These are phyloP conservation scores for Zoanthus gigantus DNA, from an alignment of 92 coral and sea anemone species.

Conservation along the genomic window DNA sequence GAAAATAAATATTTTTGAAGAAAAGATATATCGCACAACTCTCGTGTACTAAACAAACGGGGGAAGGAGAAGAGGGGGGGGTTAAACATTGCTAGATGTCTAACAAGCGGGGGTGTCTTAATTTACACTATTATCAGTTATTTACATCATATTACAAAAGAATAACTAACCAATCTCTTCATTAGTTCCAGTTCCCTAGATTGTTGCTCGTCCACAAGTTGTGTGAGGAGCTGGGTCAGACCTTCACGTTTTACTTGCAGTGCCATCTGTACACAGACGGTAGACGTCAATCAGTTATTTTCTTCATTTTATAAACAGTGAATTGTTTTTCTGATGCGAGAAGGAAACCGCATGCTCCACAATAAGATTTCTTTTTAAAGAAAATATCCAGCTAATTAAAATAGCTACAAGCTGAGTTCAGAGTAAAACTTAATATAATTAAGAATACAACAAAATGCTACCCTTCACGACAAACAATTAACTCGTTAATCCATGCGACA, in stretches of 20 bases:
- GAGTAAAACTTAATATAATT: too few relatives aligned
- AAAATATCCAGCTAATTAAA: neutral
- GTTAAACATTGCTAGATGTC: too few relatives aligned
- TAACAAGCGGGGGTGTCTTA: too few relatives aligned
- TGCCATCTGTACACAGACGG: conserved; percentile 53
- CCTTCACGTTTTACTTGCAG: conserved; percentile 84
- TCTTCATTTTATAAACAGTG: neutral
- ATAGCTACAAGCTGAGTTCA: too few relatives aligned
- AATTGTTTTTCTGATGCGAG: neutral
- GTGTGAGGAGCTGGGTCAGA: conserved; percentile 75
- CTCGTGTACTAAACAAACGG: too few relatives aligned
- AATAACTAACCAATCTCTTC: conserved; percentile 85
- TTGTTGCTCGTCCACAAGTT: conserved; percentile 88
- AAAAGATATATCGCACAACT: too few relatives aligned
- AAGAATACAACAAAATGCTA: too few relatives aligned
- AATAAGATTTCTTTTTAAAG: neutral
- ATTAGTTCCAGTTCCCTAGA: conserved; percentile 88
- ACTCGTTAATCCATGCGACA: too few relatives aligned
- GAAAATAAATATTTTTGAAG: too few relatives aligned
- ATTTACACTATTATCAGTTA: neutral
- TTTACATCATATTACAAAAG: neutral
- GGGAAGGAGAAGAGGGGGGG: too few relatives aligned
- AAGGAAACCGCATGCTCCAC: neutral
- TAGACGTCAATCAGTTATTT: neutral
- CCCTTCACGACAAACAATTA: too few relatives aligned